Evolutionary conservation across 2,797 vertebrate species (phyloP).

Genomic region (Lindbergichthys nudifrons): DNA sequence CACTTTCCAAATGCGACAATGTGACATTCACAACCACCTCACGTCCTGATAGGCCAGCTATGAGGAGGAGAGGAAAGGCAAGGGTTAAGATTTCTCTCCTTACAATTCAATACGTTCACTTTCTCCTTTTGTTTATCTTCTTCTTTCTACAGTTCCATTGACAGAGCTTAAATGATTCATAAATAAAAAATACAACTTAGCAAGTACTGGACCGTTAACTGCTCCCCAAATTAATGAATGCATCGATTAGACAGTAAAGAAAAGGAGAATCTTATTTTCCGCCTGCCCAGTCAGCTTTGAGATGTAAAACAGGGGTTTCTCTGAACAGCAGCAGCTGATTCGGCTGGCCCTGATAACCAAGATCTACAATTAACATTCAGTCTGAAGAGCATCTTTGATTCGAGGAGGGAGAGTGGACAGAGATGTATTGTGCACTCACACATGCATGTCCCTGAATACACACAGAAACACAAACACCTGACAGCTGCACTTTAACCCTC

Average conservation of each 20-base stretch:
- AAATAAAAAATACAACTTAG: conserved; percentile 19
- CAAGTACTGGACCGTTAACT: conserved; percentile 19
- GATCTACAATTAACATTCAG: conserved; percentile 77
- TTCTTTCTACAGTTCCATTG: conserved; percentile 6
- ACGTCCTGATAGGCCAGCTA: neutral
- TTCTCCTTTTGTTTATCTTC: conserved; percentile 1
- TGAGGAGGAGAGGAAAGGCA: neutral
- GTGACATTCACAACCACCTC: neutral
- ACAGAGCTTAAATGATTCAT: conserved; percentile 19
- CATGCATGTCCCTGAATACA: conserved; percentile 26
- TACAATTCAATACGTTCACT: neutral
- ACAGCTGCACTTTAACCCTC: conserved; percentile 89
- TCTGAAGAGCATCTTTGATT: conserved; percentile 62
- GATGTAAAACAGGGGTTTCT: conserved; percentile 74
- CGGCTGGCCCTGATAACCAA: conserved; percentile 66
- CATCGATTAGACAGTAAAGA: conserved; percentile 39
- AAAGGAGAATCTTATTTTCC: conserved; percentile 61
- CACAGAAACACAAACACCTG: conserved; percentile 77
- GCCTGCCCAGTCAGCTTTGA: conserved; percentile 71
- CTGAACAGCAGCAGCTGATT: conserved; percentile 74
- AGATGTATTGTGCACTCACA: conserved; percentile 65
- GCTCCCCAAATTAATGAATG: conserved; percentile 47
- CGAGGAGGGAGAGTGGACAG: conserved; percentile 69
- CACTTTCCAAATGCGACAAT: neutral
- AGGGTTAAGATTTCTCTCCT: neutral